Conservation (phyloP, 1,140 invertebrate species). For the Cepaea nemoralis region DNA sequence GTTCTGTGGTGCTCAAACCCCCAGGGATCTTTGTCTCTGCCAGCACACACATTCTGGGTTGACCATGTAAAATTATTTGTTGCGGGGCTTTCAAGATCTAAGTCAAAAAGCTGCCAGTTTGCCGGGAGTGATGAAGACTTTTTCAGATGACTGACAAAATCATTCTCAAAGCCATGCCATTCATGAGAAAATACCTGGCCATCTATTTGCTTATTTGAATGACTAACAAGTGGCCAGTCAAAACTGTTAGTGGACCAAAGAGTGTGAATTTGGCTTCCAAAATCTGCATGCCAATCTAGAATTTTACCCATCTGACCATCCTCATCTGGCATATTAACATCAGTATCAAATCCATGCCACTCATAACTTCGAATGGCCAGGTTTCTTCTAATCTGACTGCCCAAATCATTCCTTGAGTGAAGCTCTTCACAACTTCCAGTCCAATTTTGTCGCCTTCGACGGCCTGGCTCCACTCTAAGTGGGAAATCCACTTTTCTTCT, state of each 20-base stretch:
- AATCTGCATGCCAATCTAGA: not conserved
- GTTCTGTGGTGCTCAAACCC: not conserved
- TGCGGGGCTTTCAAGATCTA: not conserved
- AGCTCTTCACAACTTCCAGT: conserved; percentile 1
- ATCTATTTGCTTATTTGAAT: not conserved
- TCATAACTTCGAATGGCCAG: not conserved
- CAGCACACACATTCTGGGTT: not conserved
- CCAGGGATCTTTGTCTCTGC: not conserved
- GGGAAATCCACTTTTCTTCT: not conserved
- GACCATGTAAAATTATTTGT: not conserved
- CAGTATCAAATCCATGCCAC: conserved; percentile 10
- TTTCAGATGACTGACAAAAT: not conserved
- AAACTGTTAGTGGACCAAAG: not conserved
- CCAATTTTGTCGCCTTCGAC: not conserved
- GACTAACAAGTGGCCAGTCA: not conserved
- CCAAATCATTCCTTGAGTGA: not conserved
- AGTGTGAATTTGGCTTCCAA: not conserved
- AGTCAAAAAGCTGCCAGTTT: not conserved
- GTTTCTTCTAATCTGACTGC: not conserved
- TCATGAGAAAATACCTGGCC: not conserved
- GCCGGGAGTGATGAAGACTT: not conserved
- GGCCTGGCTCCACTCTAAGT: not conserved
- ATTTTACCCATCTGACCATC: not conserved
- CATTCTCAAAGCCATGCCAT: not conserved
- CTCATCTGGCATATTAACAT: not conserved